Evolutionary conservation across 2,113 vertebrate genomes (phyloP).

Genomic region (Melierax canorus): DNA sequence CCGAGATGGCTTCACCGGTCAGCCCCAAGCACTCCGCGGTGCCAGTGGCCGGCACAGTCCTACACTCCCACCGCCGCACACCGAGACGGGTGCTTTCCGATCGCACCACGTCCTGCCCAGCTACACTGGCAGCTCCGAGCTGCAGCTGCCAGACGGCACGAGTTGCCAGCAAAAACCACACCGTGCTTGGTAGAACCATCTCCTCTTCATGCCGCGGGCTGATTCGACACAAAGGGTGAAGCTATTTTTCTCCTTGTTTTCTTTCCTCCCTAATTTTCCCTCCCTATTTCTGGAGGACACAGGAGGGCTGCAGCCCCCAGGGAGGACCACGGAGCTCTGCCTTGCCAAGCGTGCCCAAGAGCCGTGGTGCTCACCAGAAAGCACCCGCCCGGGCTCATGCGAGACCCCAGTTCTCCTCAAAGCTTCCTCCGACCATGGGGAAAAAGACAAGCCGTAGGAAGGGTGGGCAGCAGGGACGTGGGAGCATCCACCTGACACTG

Average conservation of each 20-base stretch:
- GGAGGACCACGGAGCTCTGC: background rate
- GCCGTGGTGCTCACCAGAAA: background rate
- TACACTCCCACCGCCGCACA: rapidly evolving
- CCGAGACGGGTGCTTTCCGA: rapidly evolving
- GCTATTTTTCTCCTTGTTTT: background rate
- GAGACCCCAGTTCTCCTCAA: background rate
- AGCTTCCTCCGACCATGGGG: background rate
- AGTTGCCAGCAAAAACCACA: rapidly evolving
- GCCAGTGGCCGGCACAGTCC: rapidly evolving
- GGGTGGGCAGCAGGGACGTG: rapidly evolving
- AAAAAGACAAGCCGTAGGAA: background rate
- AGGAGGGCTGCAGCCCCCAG: background rate
- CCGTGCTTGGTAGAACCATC: background rate
- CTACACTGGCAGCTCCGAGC: background rate
- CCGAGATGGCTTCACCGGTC: background rate
- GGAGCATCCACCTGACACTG: background rate
- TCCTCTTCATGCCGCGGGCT: background rate
- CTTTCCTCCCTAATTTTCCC: background rate
- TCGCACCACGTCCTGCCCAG: rapidly evolving
- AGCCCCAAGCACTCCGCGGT: background rate
- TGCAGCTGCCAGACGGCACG: rapidly evolving
- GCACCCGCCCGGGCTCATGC: rapidly evolving
- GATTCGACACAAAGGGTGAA: background rate
- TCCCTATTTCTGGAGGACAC: background rate
- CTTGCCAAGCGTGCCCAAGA: background rate